Evolutionary conservation across 2,113 vertebrate species (phyloP).

Genomic region (Caracal caracal): DNA sequence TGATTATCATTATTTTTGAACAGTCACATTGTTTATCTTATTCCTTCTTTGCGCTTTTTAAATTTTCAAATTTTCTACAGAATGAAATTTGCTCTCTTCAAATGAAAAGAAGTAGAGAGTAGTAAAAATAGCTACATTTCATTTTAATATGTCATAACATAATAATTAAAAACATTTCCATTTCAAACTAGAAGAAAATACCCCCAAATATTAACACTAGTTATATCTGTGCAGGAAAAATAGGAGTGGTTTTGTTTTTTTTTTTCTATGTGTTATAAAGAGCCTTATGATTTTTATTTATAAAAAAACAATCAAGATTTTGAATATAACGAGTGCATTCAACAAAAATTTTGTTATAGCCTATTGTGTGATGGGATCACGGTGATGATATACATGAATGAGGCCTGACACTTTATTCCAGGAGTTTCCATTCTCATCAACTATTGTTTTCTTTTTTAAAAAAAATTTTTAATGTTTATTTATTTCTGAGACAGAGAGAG

Average conservation of each 20-base stretch:
- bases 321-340: not conserved
- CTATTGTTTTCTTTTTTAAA: not conserved
- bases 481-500: too few species aligned
- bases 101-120: not conserved
- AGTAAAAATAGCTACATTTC: constrained; percentile 38
- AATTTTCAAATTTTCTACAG: not conserved
- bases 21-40: not conserved
- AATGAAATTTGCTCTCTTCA: not conserved
- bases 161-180: not conserved
- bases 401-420: not conserved
- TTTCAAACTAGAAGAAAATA: constrained; percentile 27
- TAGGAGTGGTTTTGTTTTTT: not conserved
- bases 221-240: not conserved
- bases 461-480: too few species aligned
- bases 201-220: not conserved
- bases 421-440: not conserved
- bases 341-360: not conserved
- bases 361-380: not conserved
- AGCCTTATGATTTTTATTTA: constrained; percentile 24
- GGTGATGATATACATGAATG: not conserved
- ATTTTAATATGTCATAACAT: not conserved
- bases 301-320: not conserved
- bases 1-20: constrained; percentile 48
- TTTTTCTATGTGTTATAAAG: not conserved
- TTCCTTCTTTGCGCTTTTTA: not conserved